Evolutionary conservation across 37 sponge, comb jelly and placozoan species (phyloP), one percentile per base, ranked within the genome.

Genomic region (Aplysina aerophoba): DNA sequence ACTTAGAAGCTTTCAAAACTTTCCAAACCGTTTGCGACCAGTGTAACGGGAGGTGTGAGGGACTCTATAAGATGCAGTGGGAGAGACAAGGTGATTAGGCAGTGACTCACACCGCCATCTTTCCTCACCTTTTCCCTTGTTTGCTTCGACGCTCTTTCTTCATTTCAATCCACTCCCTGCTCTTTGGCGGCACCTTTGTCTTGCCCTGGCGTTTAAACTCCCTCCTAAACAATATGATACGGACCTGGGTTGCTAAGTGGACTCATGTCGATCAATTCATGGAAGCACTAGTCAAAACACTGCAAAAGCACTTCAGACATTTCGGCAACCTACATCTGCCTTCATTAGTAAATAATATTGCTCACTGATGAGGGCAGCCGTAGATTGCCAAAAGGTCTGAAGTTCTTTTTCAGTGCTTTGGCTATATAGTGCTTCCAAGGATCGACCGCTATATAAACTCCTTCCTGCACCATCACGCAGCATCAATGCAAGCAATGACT

Each of bases 11-110:
- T 28, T 34, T 90, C 68, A 95, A 82, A 98, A 98, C 81, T 84
- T 87, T 53, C 87, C 89, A 72, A 87, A 96, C 69, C 99, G 91
- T 61, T 91, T 96, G 81, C 99, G 64, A 6, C 97, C 99, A n/a
- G 99, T 90, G 94, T 98, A 98, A 44, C 94, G 96, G 56, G 97
- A 89, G 62, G 94, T 94, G 22, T 86, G 85, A 31, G 88, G 61
- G 25, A 96, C 95, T 15, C 78, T 75, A 75, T 14, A 62, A 3
- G 6, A 74, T 44, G 34, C 22, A 74, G 13, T 14, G 13, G 77
- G 44, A 74, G 77, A 74, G 5, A 37, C 20, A 24, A 24, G 27
- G 5, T 24, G 4, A 4, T 33, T 16, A 74, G 5, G 77, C 4
- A 15, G 34, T 24, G 22, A n/a, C n/a, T n/a, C n/a, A n/a, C n/a